phyloP scores from a whole-genome alignment of 2,113 vertebrate genomes.

The Bettongia penicillata region DNA sequence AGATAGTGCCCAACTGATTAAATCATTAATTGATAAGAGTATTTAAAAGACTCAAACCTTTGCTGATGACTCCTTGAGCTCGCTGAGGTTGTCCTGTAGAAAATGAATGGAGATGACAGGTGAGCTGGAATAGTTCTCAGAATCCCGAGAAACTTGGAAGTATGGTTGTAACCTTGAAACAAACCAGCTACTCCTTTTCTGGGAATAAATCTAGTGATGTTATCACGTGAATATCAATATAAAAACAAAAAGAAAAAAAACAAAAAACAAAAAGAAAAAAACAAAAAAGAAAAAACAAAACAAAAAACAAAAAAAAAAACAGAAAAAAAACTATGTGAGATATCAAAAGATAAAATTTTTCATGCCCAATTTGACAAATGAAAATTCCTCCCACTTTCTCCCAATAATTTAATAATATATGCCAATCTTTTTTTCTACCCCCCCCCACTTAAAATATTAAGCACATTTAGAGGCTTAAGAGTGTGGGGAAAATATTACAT shows the following conservation, averaged over 20 bases:
- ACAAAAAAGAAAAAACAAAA: conserved; percentile 66
- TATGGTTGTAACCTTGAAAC: conserved; percentile 86
- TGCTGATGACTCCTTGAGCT: conserved; percentile 98
- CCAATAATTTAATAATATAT: conserved; percentile 62
- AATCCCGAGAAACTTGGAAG: conserved; percentile 89
- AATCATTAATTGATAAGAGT: neutral
- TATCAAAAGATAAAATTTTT: conserved; percentile 55
- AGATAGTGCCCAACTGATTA: neutral
- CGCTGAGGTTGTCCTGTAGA: conserved; percentile 99
- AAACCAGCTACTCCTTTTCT: conserved; percentile 90
- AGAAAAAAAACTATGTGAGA: conserved; percentile 61
- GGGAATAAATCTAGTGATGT: conserved; percentile 88
- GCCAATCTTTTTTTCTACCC: conserved; percentile 54
- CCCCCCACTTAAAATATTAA: conserved; percentile 53
- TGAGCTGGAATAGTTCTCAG: conserved; percentile 95
- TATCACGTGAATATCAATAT: conserved; percentile 79
- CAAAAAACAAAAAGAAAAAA: conserved; percentile 46
- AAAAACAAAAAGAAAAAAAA: conserved; percentile 60
- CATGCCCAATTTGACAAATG: conserved; percentile 63
- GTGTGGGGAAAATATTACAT: conserved; percentile 58
- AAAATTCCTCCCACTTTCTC: conserved; percentile 50
- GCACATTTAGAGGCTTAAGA: conserved; percentile 58
- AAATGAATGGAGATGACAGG: conserved; percentile 99
- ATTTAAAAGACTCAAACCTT: conserved; percentile 93
- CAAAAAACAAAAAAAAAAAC: conserved; percentile 51